Base-by-base conservation (phyloP, 2,797 vertebrate species). In the Danio choprae region DNA sequence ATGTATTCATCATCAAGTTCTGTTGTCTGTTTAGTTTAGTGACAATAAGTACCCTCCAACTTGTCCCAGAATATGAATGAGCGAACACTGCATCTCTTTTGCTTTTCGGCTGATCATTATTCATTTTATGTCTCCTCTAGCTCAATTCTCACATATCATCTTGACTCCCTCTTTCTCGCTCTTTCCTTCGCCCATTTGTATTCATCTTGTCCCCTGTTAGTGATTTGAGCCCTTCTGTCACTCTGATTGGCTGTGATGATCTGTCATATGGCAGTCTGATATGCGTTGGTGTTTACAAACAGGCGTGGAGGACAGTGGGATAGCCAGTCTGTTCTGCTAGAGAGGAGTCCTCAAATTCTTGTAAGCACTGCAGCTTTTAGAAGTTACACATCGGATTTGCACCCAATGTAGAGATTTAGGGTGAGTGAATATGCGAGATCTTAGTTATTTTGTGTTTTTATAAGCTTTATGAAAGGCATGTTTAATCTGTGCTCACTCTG, bases 241-340 rank as follows among this genome's bases (percentile, higher is more conserved):
- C 44, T 64, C 60, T 83, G 65, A 76, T 80, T 83, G 82, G 77
- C 82, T 70, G 65, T 36, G 53, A 58, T 64, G 22, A 8, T 36
- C 46, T 48, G 77, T 83, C 65, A 80, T 76, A 80, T 58, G 71
- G 71, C 64, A 43, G 51, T 80, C 64, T 75, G 82, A 69, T 75
- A 64, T 80, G 77, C 77, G 77, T 76, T 80, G 77, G 82, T 83
- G 82, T 83, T 83, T 83, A 80, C 68, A 83, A 83, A 74, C 82
- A 65, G 82, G 77, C 59, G 78, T 53, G 50, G 56, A 62, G 65
- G 82, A 80, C 77, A 71, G 71, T 51, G 29, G 50, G 56, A 70
- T 56, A 64, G 55, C 76, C 71, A 69, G 44, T 63, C 81, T 73
- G 81, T 71, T 55, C 59, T 51, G 20, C 36, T 53, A 40, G 43